Evolutionary conservation across 2,797 vertebrate species (phyloP).

Genomic region (Anguilla megastoma): DNA sequence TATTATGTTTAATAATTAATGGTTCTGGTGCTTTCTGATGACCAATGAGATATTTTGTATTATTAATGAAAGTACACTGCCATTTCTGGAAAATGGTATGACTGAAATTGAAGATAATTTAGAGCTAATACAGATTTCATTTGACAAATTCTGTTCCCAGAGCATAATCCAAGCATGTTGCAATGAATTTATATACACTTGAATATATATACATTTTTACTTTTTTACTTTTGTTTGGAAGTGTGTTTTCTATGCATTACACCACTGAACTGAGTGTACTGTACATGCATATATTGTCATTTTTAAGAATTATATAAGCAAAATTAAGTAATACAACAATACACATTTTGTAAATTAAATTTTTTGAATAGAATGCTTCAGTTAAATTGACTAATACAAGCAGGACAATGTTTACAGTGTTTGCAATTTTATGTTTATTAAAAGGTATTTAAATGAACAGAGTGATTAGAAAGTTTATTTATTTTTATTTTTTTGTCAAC

Average conservation of each 20-base stretch:
- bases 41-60: background rate
- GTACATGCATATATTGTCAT: background rate
- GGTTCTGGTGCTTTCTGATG: slow-evolving; percentile 6
- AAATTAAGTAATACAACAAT: background rate
- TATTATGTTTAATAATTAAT: slow-evolving; percentile 33
- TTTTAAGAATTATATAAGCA: background rate
- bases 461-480: background rate
- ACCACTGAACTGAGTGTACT: background rate
- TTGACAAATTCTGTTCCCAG: background rate
- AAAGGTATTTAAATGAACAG: background rate
- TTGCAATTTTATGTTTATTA: background rate
- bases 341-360: background rate
- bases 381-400: background rate
- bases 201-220: no score
- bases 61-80: slow-evolving; percentile 4
- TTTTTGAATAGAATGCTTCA: background rate
- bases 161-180: background rate
- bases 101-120: slow-evolving; percentile 9
- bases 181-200: background rate
- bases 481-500: background rate
- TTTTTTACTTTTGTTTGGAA: background rate
- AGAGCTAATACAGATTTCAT: background rate
- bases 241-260: background rate
- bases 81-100: background rate
- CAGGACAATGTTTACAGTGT: background rate